Evolutionary conservation across 2,888 invertebrate genomes (phyloP), one percentile per base, ranked within the genome.

Genomic region (Rhaphigaster nebulosa): DNA sequence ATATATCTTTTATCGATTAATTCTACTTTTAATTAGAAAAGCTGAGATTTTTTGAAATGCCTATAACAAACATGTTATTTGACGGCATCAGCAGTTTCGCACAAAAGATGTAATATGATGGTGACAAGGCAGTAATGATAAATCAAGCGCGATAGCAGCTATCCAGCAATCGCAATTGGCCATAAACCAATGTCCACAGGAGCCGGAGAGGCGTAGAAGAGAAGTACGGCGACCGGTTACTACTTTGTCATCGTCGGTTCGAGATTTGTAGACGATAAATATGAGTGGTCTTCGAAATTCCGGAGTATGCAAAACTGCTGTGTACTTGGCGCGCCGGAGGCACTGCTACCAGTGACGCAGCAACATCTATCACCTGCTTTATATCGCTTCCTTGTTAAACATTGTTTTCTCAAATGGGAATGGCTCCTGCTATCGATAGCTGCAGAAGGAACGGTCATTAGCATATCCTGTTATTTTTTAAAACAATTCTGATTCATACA

Each of bases 211-310:
- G 84, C 45, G 84, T n/a, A n/a, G 84, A 45, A 45, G 84, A 80
- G 80, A 80, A 45, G n/a, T 50, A 50, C 26, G 45, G 34, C 84
- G 45, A 50, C 84, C 18, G n/a, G 45, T 84, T 50, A n/a, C 26
- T 18, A 50, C 26, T 84, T 84, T 84, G 84, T 84, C 84, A 84
- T 84, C 84, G 84, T 84, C 84, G 13, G 26, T 84, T 50, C 23
- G 26, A 26, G 45, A 84, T 84, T 84, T 50, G 84, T 50, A 45
- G 84, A 4, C 84, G 84, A 84, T 84, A 84, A 84, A 84, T 84
- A 84, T 84, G 45, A 84, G 20, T 26, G 23, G 10, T 50, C 84
- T 45, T 84, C 41, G 84, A 26, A 50, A 84, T 45, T 4, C 45
- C 45, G 20, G 26, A 3, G 26, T 84, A 84, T 84, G 84, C 84